Evolutionary conservation across 2,113 vertebrate species (phyloP).

Genomic region (Sakesphorus luctuosus): DNA sequence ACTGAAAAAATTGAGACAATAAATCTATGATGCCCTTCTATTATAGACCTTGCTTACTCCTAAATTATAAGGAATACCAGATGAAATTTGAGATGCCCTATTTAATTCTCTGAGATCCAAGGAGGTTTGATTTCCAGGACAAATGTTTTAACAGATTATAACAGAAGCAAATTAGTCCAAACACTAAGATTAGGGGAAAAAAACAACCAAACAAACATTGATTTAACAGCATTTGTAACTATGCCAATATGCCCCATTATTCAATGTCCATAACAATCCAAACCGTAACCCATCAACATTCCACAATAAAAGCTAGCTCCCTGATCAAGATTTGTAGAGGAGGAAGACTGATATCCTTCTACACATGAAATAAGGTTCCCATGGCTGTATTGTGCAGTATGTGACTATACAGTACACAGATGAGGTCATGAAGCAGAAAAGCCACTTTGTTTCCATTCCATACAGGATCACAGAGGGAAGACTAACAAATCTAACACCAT

Average conservation of each 20-base stretch:
- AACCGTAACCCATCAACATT: neutral
- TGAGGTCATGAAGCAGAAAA: neutral
- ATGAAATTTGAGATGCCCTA: neutral
- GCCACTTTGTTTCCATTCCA: neutral
- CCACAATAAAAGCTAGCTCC: neutral
- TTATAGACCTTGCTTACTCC: neutral
- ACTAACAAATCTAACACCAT: neutral
- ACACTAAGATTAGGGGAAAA: neutral
- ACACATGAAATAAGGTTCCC: neutral
- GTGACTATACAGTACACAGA: neutral
- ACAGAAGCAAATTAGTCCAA: neutral
- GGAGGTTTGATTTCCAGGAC: neutral
- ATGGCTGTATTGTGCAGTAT: neutral
- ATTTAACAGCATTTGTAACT: neutral
- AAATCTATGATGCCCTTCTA: neutral
- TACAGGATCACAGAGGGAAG: neutral
- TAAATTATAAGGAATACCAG: neutral
- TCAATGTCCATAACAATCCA: neutral
- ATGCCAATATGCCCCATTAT: neutral
- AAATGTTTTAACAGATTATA: neutral
- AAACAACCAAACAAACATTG: neutral
- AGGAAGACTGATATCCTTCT: neutral
- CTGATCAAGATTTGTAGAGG: neutral
- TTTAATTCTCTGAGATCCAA: neutral
- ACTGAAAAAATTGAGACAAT: neutral